phyloP scores from a whole-genome alignment of 2,797 vertebrate genomes.

The Parotocinclus haroldoi region DNA sequence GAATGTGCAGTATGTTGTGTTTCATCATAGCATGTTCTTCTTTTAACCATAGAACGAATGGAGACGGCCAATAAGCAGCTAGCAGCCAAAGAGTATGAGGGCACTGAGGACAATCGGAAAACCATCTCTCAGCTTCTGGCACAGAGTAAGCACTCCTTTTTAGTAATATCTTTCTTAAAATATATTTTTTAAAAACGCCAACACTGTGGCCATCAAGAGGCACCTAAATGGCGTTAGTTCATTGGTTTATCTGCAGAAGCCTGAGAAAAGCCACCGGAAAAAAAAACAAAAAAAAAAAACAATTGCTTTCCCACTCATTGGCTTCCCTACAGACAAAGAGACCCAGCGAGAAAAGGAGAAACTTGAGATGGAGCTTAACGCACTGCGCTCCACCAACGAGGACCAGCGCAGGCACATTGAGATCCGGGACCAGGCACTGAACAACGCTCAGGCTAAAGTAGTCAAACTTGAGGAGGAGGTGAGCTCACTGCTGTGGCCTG shows the following conservation, averaged over 20 bases:
- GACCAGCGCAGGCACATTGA: slow-evolving; percentile 97
- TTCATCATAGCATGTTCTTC: background rate
- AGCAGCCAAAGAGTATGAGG: slow-evolving; percentile 90
- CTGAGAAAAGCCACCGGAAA: slow-evolving; percentile 8
- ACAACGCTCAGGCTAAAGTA: slow-evolving; percentile 95
- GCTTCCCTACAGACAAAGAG: slow-evolving; percentile 82
- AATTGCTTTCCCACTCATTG: background rate
- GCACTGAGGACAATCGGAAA: slow-evolving; percentile 93
- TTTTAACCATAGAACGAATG: slow-evolving; percentile 82
- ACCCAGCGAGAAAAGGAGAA: slow-evolving; percentile 91
- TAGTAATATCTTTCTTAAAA: background rate
- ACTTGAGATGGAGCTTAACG: slow-evolving; percentile 87
- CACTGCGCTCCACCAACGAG: slow-evolving; percentile 86
- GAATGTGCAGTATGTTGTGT: background rate
- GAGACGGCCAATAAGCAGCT: slow-evolving; percentile 97
- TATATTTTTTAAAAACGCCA: background rate
- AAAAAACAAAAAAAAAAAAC: too few relatives aligned
- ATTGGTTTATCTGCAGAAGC: background rate
- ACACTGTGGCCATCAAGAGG: background rate
- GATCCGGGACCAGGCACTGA: slow-evolving; percentile 95
- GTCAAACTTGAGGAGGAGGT: slow-evolving; percentile 98
- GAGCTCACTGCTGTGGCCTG: slow-evolving; percentile 38
- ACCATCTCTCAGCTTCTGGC: slow-evolving; percentile 93
- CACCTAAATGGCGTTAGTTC: background rate
- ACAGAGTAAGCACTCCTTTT: slow-evolving; percentile 82